Evolutionary conservation across 2,113 vertebrate genomes (phyloP).

Genomic region (Phrynocephalus versicolor): DNA sequence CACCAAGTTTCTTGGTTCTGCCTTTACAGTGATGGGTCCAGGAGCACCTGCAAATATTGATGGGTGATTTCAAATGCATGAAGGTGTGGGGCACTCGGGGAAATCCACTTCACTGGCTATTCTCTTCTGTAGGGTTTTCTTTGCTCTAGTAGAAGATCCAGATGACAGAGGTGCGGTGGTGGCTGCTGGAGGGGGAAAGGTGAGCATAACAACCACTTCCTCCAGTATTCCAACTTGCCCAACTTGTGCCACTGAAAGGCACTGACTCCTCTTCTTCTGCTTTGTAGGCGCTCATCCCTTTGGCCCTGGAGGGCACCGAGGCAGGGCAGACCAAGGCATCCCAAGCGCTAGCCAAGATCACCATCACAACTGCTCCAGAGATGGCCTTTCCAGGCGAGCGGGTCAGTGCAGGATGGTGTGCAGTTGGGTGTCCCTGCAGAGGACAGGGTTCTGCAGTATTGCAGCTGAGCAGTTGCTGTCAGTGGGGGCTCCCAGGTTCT

Average conservation of each 20-base stretch:
- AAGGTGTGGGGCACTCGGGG: accelerated
- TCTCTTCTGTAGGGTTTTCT: conserved; percentile 82
- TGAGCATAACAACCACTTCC: conserved; percentile 49
- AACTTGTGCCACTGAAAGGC: accelerated
- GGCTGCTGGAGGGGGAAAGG: conserved; percentile 97
- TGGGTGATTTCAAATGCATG: accelerated
- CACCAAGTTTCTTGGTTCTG: too few relatives aligned
- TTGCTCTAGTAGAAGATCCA: conserved; percentile 89
- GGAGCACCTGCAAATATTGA: background rate
- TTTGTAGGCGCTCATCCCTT: conserved; percentile 86
- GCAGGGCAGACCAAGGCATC: conserved; percentile 92
- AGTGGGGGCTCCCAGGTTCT: too few relatives aligned
- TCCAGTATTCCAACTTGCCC: background rate
- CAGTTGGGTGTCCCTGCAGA: background rate
- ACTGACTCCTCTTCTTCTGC: background rate
- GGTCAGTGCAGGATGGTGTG: conserved; percentile 64
- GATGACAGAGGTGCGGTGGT: conserved; percentile 92
- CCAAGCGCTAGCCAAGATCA: conserved; percentile 94
- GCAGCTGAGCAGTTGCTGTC: too few relatives aligned
- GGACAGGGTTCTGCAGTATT: background rate
- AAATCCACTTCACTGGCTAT: accelerated
- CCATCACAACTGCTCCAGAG: conserved; percentile 94
- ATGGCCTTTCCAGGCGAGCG: conserved; percentile 96
- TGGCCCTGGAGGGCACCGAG: conserved; percentile 91
- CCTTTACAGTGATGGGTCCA: too few relatives aligned